These are phyloP conservation scores for Margarornis squamiger DNA, from an alignment of 2,797 vertebrate species.

Conservation along the genomic window DNA sequence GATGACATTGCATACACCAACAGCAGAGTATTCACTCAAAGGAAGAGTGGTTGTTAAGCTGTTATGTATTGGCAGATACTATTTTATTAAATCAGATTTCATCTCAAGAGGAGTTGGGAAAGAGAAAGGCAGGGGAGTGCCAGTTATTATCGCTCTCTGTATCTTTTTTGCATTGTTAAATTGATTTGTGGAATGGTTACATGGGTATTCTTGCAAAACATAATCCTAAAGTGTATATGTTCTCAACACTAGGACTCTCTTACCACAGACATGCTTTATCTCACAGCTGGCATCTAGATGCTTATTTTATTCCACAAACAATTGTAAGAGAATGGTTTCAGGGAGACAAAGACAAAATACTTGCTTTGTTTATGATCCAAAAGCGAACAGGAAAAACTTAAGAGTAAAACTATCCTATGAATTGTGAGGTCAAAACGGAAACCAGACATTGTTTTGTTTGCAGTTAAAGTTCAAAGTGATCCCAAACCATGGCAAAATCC, in stretches of 20 bases:
- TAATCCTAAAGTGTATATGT: not conserved
- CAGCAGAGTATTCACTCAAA: not conserved
- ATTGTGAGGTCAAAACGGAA: not conserved
- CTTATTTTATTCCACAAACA: not conserved
- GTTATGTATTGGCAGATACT: not conserved
- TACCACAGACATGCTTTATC: not conserved
- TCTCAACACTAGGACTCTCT: not conserved
- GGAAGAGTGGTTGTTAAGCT: not conserved
- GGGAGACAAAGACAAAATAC: not conserved
- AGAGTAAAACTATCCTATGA: not conserved
- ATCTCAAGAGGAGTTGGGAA: not conserved
- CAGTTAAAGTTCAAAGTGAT: not conserved
- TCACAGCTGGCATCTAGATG: not conserved
- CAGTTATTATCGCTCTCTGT: not conserved
- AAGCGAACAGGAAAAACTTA: not conserved
- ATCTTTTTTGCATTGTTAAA: not conserved
- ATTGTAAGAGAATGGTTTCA: not conserved
- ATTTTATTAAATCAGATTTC: conserved; percentile 15
- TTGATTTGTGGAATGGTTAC: not conserved
- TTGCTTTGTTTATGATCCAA: not conserved
- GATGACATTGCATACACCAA: not conserved
- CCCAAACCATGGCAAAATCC: not conserved
- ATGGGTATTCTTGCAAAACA: conserved; percentile 5
- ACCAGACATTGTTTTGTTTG: not conserved
- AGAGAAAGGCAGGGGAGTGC: not conserved